Evolutionary conservation across 2,888 invertebrate species (phyloP).

Genomic region (Timandra comae): DNA sequence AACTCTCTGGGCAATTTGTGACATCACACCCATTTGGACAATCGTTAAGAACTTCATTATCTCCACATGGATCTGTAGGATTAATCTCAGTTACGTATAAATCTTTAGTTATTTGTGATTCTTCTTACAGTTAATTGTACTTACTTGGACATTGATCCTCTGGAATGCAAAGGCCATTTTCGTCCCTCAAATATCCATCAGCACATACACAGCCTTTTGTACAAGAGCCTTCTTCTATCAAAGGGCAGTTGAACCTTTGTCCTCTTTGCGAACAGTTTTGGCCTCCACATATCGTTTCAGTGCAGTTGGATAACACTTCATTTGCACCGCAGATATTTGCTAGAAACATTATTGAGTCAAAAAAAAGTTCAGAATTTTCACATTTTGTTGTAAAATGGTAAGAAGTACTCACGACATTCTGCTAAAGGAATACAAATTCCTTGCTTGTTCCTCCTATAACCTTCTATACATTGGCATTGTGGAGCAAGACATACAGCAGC

Average conservation of each 20-base stretch:
- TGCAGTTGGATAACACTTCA: slow-evolving; percentile 20
- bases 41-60: slow-evolving; percentile 7
- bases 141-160: slow-evolving; percentile 5
- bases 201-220: slow-evolving; percentile 14
- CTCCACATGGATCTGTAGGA: slow-evolving; percentile 4
- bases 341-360: too few relatives aligned
- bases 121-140: too few relatives aligned
- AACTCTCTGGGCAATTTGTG: slow-evolving; percentile 7
- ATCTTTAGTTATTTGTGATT: too few relatives aligned
- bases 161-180: slow-evolving; percentile 11
- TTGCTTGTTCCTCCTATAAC: slow-evolving; percentile 30
- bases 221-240: slow-evolving; percentile 7
- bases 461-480: slow-evolving; percentile 32
- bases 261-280: slow-evolving; percentile 18
- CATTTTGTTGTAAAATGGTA: too few relatives aligned
- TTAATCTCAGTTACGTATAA: too few relatives aligned
- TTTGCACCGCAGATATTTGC: slow-evolving; percentile 3
- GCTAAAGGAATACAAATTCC: slow-evolving; percentile 41
- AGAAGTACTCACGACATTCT: too few relatives aligned
- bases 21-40: slow-evolving; percentile 10
- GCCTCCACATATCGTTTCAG: slow-evolving; percentile 17
- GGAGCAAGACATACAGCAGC: slow-evolving; percentile 15
- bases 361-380: too few relatives aligned
- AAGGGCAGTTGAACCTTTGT: slow-evolving; percentile 6
- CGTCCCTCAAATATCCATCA: slow-evolving; percentile 9